phyloP scores from a whole-genome alignment of 2,888 invertebrate genomes.

The Chaetogeoica ovagalla region DNA sequence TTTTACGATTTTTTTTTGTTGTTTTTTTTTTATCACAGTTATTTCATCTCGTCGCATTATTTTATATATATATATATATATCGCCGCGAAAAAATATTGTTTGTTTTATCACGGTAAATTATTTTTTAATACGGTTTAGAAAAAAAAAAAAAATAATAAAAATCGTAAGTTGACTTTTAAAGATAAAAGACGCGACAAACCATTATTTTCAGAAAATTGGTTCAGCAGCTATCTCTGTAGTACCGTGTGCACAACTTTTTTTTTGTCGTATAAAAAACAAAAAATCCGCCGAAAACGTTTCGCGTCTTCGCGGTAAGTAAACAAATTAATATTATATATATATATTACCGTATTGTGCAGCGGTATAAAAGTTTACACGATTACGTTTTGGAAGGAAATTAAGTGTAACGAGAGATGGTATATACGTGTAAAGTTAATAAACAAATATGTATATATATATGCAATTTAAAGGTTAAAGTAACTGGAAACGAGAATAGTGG shows the following conservation, averaged over 20 bases:
- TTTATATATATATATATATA: not conserved
- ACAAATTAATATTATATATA: constrained; percentile 24
- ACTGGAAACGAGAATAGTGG: constrained; percentile 31
- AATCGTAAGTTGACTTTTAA: not conserved
- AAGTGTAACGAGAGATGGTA: constrained; percentile 22
- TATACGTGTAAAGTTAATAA: constrained; percentile 35
- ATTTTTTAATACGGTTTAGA: not conserved
- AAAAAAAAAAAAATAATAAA: not conserved
- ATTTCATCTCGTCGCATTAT: not conserved
- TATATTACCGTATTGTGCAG: not conserved
- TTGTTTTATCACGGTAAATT: constrained; percentile 30
- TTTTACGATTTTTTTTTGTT: too few species aligned
- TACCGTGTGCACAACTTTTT: constrained; percentile 18
- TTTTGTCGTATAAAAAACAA: not conserved
- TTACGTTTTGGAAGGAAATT: constrained; percentile 33
- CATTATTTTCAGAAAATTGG: constrained; percentile 36
- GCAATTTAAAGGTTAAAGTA: constrained; percentile 43
- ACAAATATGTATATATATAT: constrained; percentile 38
- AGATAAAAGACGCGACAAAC: constrained; percentile 22
- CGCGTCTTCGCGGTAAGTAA: constrained; percentile 27
- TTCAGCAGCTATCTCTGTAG: constrained; percentile 27
- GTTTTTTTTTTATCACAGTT: not conserved
- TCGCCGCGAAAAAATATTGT: not conserved
- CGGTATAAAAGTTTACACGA: constrained; percentile 35
- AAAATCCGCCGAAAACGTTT: not conserved